Evolutionary conservation across 2,888 invertebrate species (phyloP).

Genomic region (Acanthosepion esculentum): DNA sequence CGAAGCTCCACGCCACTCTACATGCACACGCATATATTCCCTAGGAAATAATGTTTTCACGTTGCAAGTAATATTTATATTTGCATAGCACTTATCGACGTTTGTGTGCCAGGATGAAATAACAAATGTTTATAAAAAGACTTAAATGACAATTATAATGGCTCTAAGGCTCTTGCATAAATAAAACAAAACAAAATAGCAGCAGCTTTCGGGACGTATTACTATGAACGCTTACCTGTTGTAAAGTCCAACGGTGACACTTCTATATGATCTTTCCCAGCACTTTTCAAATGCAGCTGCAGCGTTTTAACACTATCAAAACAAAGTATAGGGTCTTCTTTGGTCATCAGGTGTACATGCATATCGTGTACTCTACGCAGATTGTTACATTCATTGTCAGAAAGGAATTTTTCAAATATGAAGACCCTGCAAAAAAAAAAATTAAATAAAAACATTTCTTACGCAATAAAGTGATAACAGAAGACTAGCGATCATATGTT

Average conservation of each 20-base stretch:
- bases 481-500: too few relatives aligned
- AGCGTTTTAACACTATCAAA: constrained; percentile 69
- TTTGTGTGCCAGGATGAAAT: not conserved
- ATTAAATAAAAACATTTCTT: not conserved
- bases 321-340: constrained; percentile 68
- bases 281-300: constrained; percentile 63
- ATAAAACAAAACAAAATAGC: not conserved
- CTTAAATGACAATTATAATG: not conserved
- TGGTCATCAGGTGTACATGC: constrained; percentile 62
- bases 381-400: constrained; percentile 69
- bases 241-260: constrained; percentile 68
- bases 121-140: not conserved
- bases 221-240: constrained; percentile 57
- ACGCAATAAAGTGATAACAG: not conserved
- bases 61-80: too few relatives aligned
- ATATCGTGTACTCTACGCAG: constrained; percentile 68
- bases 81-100: not conserved
- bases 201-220: not conserved
- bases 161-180: too few relatives aligned
- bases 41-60: too few relatives aligned
- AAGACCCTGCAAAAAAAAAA: constrained; percentile 60
- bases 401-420: constrained; percentile 71
- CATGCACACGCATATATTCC: too few relatives aligned
- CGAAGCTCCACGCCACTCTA: too few relatives aligned
- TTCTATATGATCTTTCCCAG: constrained; percentile 56